Conservation (phyloP, 1,140 invertebrate genomes). For the Carcinoscorpius rotundicauda region DNA sequence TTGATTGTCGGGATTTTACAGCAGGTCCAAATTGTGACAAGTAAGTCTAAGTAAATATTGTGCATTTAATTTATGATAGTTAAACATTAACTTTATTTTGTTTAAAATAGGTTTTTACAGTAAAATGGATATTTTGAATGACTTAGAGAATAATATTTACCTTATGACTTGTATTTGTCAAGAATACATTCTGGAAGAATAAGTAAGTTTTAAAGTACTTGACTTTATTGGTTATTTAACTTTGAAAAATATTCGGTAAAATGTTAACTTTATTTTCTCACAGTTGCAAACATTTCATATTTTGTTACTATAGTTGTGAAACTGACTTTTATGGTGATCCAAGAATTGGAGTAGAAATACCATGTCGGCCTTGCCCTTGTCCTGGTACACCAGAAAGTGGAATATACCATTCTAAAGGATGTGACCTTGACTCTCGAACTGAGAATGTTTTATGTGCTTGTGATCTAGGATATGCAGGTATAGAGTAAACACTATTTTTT, state of each 20-base stretch:
- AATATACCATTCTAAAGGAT: conserved; percentile 77
- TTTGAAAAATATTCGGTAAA: no score
- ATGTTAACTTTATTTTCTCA: no score
- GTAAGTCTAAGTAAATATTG: conserved; percentile 27
- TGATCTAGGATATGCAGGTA: conserved; percentile 68
- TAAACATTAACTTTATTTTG: no score
- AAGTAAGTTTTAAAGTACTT: no score
- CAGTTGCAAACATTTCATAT: not conserved
- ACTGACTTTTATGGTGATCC: conserved; percentile 94
- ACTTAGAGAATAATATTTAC: no score
- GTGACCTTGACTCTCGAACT: conserved; percentile 66
- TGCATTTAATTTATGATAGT: no score
- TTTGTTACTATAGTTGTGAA: conserved; percentile 47
- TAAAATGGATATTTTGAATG: no score
- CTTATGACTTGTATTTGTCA: no score
- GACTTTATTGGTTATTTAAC: no score
- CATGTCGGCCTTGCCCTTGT: conserved; percentile 88
- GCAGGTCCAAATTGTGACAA: conserved; percentile 77
- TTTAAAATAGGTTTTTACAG: no score
- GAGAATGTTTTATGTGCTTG: conserved; percentile 91
- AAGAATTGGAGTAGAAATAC: conserved; percentile 67
- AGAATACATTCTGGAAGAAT: no score
- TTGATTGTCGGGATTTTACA: conserved; percentile 74
- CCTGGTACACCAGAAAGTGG: conserved; percentile 66
- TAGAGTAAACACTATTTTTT: conserved; percentile 8